Evolutionary conservation across 2,113 vertebrate species (phyloP), one percentile per base, ranked within the genome.

Genomic region (Paradisaea rubra): DNA sequence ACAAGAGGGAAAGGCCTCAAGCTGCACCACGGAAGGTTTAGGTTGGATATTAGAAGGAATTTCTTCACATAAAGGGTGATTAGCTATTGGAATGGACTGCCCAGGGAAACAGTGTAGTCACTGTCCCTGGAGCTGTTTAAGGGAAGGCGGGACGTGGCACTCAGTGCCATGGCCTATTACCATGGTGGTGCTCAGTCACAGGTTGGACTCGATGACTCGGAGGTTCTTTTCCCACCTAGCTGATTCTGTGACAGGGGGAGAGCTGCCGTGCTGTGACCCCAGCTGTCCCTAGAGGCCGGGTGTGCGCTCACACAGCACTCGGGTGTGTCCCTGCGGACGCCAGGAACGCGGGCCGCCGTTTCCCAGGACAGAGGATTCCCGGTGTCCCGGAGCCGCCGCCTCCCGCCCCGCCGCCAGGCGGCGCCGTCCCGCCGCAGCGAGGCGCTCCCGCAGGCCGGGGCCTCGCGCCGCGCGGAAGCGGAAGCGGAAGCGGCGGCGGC

Each of bases 261-360:
- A 5, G 45, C 1, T 1, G 11, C 35, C 15, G 0, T 0, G 2
- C 3, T 2, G 52, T 5, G 33, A 39, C 17, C 23, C 6, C 49
- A 2, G 23, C 35, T 2, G 31, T 7, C 4, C 44, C 2, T 6
- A 4, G 45, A 1, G 2, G 7, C 17, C 1, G 15, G 17, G 6
- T 3, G 60, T 2, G 4, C 13, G 1, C 56, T 15, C 7, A 3
- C 28, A 1, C 4, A 1, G 22, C 6, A 0, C 6, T 3, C 13
- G 7, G 4, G 7, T 0, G 3, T 1, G 4, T 12, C 39, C 6
- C 6, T 1, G 31, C 0, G 31, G 39, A 39, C 39, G 11, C 39
- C 39, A 39, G 39, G 39, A 39, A 11, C 39, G 39, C 39, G 39
- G 39, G 39, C 39, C 39, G 39, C 39, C 39, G 39, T 39, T 39